These are phyloP conservation scores for Notarius lentiginosus DNA, from an alignment of 2,113 vertebrate species.

Conservation along the genomic window DNA sequence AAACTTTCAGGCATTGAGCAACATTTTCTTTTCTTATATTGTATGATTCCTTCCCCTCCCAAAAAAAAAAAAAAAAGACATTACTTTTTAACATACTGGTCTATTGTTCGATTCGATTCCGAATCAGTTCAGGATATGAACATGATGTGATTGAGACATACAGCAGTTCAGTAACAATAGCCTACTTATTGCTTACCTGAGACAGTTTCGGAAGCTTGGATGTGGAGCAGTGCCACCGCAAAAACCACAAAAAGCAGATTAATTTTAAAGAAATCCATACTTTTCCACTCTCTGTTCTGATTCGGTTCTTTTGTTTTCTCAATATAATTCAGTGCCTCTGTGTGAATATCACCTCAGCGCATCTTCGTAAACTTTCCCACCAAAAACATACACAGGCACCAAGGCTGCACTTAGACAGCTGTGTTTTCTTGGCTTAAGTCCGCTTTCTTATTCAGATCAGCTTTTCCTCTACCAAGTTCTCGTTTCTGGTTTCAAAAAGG, in stretches of 20 bases:
- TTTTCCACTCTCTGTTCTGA: not conserved
- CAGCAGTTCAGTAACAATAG: not conserved
- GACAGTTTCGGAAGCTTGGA: not conserved
- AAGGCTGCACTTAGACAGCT: not conserved
- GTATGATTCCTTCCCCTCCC: no score
- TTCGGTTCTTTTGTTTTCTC: not conserved
- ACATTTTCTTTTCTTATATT: not conserved
- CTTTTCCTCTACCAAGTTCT: not conserved
- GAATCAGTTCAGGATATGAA: not conserved
- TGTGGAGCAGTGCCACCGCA: not conserved
- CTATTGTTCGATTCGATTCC: not conserved
- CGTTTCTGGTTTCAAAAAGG: conserved; percentile 14
- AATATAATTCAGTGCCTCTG: not conserved
- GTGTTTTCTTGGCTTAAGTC: not conserved
- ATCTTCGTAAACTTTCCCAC: not conserved
- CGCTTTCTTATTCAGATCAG: not conserved
- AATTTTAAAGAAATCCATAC: not conserved
- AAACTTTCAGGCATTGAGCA: not conserved
- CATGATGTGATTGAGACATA: not conserved
- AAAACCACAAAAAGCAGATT: not conserved
- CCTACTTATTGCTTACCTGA: conserved; percentile 25
- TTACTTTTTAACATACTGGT: no score
- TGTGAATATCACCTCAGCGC: conserved; percentile 15
- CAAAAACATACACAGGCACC: not conserved
- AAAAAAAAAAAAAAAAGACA: no score